A percentile compares a stretch with the other conserved stretches of the same genome.
phyloP scores from a whole-genome alignment of 2,888 invertebrate species.

The Graphium colonna region DNA sequence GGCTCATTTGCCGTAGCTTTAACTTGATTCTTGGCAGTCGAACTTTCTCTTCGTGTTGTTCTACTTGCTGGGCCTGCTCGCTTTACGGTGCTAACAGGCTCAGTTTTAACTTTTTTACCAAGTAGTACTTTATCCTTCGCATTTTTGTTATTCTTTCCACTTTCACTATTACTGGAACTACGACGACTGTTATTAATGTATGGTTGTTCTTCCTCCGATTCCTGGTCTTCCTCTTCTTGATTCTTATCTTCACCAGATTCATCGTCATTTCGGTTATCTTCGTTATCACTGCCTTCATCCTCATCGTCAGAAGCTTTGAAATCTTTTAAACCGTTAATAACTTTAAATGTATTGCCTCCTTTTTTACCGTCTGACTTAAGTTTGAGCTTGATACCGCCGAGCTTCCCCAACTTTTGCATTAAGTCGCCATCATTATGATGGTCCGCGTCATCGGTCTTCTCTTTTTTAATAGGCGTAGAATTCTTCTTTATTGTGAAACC shows the following conservation, averaged over 20 bases:
- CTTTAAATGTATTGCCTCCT: constrained; percentile 63
- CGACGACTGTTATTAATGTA: constrained; percentile 32
- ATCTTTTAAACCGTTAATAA: constrained; percentile 68
- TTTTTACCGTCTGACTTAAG: constrained; percentile 67
- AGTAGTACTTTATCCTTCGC: constrained; percentile 12
- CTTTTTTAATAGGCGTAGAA: constrained; percentile 58
- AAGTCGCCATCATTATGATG: constrained; percentile 41
- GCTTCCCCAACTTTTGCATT: constrained; percentile 61
- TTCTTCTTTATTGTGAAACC: constrained; percentile 71
- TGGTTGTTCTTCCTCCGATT: constrained; percentile 38
- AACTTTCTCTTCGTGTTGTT: not conserved
- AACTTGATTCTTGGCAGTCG: not conserved
- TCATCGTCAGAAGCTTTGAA: constrained; percentile 69
- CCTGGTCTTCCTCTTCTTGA: constrained; percentile 26
- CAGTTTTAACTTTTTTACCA: constrained; percentile 33
- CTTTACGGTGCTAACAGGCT: constrained; percentile 30
- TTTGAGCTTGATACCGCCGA: constrained; percentile 72
- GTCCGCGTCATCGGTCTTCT: constrained; percentile 43
- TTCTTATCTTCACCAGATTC: constrained; percentile 36
- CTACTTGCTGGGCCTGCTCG: constrained; percentile 6
- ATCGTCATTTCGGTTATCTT: constrained; percentile 46
- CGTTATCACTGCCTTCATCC: constrained; percentile 53
- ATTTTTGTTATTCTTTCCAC: constrained; percentile 30
- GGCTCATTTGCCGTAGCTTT: not conserved
- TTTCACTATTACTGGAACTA: constrained; percentile 34